Conservation (phyloP, 2,888 invertebrate genomes). For the Apantesis nais region DNA sequence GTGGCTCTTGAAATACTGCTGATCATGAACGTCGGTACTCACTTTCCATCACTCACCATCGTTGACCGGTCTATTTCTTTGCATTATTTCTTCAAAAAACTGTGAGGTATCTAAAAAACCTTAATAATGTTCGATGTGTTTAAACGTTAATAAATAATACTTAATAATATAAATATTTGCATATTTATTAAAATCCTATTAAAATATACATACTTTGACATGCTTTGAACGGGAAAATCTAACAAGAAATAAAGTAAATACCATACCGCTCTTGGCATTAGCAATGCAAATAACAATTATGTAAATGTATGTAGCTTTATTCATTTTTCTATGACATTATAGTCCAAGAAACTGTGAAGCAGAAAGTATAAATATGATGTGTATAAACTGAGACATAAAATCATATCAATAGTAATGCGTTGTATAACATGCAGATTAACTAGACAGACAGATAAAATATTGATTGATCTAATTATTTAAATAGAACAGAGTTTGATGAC, state of each 20-base stretch:
- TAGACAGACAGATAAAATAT: neutral
- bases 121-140: neutral
- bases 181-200: neutral
- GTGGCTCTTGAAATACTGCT: neutral
- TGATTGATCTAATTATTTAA: neutral
- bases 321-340: neutral
- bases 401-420: neutral
- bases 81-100: neutral
- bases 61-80: neutral
- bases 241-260: neutral
- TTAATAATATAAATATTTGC: too few species aligned
- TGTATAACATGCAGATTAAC: too few species aligned
- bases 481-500: too few species aligned
- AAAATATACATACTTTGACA: neutral
- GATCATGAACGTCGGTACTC: neutral
- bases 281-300: slow-evolving; percentile 1
- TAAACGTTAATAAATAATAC: too few species aligned
- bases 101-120: neutral
- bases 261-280: neutral
- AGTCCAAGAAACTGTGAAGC: neutral
- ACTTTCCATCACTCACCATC: neutral
- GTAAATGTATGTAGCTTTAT: neutral
- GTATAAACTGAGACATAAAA: too few species aligned
- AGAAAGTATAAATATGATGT: neutral
- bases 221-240: neutral